Base-by-base conservation (phyloP, 1,140 invertebrate species). In the Asobara japonica region DNA sequence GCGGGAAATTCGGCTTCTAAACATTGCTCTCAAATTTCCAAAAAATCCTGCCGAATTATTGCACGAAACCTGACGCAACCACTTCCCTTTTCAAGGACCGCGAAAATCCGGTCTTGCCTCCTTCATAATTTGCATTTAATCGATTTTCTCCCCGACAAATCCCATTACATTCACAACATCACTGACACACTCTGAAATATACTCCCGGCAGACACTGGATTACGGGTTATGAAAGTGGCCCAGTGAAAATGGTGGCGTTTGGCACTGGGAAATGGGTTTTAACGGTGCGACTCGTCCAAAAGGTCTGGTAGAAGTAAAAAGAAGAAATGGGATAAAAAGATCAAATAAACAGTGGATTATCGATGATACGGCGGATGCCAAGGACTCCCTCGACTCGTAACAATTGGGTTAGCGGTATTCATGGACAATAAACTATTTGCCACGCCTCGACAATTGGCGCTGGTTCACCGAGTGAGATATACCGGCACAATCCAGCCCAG, bases 341-440 rank as follows among this genome's bases (percentile, higher is more conserved):
- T 3, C 10, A 30, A 48, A 62, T 45, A 71, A 48, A 48, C 41
- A 33, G 33, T 41, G 33, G 10, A 71, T 71, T 65, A 71, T 71
- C 61, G 29, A 36, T 51, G 48, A n/a, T 65, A 71, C 65, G 62
- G n/a, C n/a, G 30, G 25, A 56, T 31, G 18, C 25, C 38, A 65
- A 36, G 22, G 69, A 71, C 56, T 29, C 30, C 27, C 45, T 71
- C 38, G 62, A 41, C 10, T 65, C n/a, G 45, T 36, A 65, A 71
- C 61, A 71, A 71, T 71, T 20, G 56, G 22, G 51, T 56, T 56
- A 56, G 18, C 51, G 36, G 62, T 61, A 67, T 75, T 61, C 70
- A 65, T 61, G 45, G 56, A 75, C 71, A 75, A 75, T 75, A 75
- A 75, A 75, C 71, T 75, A 72, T 75, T 75, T 72, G 71, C 74